These are phyloP conservation scores for Sakesphorus luctuosus DNA, from an alignment of 2,113 vertebrate species.

Conservation along the genomic window DNA sequence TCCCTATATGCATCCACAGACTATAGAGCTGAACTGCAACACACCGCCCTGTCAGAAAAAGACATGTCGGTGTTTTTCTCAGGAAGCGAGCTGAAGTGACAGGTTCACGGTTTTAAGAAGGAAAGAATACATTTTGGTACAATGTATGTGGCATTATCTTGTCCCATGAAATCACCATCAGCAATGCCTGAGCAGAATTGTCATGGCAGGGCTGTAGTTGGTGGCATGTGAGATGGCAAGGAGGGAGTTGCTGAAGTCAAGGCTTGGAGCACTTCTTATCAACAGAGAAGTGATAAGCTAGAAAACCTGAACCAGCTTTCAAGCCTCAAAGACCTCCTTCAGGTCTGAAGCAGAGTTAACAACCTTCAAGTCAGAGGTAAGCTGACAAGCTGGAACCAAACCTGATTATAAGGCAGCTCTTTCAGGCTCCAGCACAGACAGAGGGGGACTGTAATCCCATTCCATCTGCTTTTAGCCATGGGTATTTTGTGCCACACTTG, in stretches of 20 bases:
- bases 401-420: neutral
- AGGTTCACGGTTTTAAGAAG: neutral
- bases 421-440: neutral
- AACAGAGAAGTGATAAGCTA: neutral
- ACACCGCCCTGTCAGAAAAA: neutral
- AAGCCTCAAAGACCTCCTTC: neutral
- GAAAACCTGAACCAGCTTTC: neutral
- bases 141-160: neutral
- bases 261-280: neutral
- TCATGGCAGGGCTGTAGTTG: neutral
- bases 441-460: neutral
- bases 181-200: neutral
- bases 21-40: neutral
- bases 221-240: neutral
- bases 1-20: neutral
- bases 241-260: neutral
- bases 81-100: neutral
- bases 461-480: neutral
- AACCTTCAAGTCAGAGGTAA: slow-evolving; percentile 2
- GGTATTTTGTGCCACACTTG: neutral
- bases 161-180: neutral
- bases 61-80: neutral
- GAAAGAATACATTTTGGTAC: neutral
- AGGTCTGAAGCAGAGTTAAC: neutral
- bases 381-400: slow-evolving; percentile 14